Evolutionary conservation across 1,140 invertebrate genomes (phyloP).

Genomic region (Yoshiicerus persimilis): DNA sequence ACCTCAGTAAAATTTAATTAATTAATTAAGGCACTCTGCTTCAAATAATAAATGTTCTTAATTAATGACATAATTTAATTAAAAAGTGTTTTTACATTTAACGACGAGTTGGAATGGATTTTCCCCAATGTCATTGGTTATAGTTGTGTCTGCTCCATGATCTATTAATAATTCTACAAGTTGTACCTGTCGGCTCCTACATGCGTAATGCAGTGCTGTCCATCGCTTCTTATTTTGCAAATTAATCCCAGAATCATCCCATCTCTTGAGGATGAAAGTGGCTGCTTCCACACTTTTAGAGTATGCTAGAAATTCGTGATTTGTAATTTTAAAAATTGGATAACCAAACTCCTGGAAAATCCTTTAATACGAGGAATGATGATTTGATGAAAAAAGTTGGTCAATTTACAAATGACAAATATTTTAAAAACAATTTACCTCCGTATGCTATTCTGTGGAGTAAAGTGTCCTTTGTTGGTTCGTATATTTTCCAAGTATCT

Average conservation of each 20-base stretch:
- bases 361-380: too few relatives aligned
- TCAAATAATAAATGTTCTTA: neutral
- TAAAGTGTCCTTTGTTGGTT: neutral
- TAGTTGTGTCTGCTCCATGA: neutral
- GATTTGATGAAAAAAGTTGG: neutral
- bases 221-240: neutral
- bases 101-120: neutral
- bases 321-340: too few relatives aligned
- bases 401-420: neutral
- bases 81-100: neutral
- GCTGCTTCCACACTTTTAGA: neutral
- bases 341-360: too few relatives aligned
- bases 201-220: neutral
- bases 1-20: neutral
- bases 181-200: neutral
- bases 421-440: neutral
- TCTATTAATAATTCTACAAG: neutral
- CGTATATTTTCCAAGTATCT: neutral
- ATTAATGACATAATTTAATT: neutral
- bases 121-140: neutral
- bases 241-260: neutral
- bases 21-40: neutral
- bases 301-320: neutral
- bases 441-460: neutral
- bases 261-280: neutral